These are phyloP conservation scores for Zosterops borbonicus DNA, from an alignment of 2,113 vertebrate genomes.

Conservation along the genomic window DNA sequence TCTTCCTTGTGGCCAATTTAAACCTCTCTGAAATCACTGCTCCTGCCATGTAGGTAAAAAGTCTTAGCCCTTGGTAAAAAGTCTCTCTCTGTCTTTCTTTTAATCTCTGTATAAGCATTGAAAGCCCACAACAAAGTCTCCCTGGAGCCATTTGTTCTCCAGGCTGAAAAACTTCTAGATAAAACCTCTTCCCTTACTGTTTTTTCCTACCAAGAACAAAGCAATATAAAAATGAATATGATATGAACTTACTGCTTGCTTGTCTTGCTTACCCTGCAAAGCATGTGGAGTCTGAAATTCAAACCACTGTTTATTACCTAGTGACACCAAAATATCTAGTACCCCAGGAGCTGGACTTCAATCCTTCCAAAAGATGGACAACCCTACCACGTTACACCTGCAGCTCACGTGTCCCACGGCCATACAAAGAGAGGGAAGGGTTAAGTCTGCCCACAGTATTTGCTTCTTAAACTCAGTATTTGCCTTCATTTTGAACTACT, in stretches of 20 bases:
- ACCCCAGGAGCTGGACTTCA: neutral
- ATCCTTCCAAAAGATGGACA: neutral
- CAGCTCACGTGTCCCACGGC: neutral
- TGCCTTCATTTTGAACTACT: neutral
- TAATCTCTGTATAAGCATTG: neutral
- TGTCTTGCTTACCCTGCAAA: neutral
- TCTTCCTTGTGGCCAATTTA: neutral
- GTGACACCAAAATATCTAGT: neutral
- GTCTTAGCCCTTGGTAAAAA: neutral
- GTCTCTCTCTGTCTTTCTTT: neutral
- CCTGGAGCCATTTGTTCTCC: neutral
- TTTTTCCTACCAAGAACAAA: neutral
- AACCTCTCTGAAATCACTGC: neutral
- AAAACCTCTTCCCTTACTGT: neutral
- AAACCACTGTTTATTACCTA: neutral
- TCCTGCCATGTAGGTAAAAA: neutral
- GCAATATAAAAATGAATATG: neutral
- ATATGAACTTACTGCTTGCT: neutral
- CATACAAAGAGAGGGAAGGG: neutral
- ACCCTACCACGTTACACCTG: neutral
- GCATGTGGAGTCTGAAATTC: neutral
- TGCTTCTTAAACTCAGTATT: neutral
- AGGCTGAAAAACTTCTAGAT: neutral
- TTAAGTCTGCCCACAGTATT: neutral
- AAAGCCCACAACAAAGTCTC: neutral